Conservation (phyloP, 2,113 vertebrate genomes). For the Cyanoderma ruficeps region DNA sequence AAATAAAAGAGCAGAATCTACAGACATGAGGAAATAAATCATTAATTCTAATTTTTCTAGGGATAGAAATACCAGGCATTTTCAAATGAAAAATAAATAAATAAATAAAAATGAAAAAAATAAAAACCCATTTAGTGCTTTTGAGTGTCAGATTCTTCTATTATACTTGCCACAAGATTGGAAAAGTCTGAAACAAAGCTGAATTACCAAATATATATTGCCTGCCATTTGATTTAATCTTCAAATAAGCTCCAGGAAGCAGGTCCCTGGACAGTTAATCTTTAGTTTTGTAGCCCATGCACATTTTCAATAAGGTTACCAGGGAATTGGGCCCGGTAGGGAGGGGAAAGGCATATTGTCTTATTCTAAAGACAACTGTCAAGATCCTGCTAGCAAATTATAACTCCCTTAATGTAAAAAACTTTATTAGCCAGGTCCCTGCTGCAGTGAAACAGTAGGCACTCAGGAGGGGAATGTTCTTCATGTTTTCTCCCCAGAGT, state of each 20-base stretch:
- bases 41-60: constrained; percentile 58
- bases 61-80: constrained; percentile 53
- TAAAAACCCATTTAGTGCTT: constrained; percentile 43
- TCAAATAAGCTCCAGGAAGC: constrained; percentile 79
- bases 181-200: constrained; percentile 71
- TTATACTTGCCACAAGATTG: constrained; percentile 50
- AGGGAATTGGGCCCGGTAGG: constrained; percentile 73
- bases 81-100: neutral
- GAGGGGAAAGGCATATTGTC: constrained; percentile 66
- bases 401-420: constrained; percentile 61
- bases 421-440: constrained; percentile 42
- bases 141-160: constrained; percentile 61
- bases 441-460: neutral
- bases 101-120: neutral
- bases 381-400: constrained; percentile 62
- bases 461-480: neutral
- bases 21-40: constrained; percentile 58
- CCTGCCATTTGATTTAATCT: constrained; percentile 83
- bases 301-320: constrained; percentile 80
- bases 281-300: constrained; percentile 80
- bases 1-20: constrained; percentile 52
- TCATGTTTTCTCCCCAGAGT: neutral
- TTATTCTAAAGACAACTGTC: constrained; percentile 67
- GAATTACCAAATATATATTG: constrained; percentile 77
- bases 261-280: constrained; percentile 80